Evolutionary conservation across 2,888 invertebrate species (phyloP), one percentile per base, ranked within the genome.

Genomic region (Dolomedes plantarius): DNA sequence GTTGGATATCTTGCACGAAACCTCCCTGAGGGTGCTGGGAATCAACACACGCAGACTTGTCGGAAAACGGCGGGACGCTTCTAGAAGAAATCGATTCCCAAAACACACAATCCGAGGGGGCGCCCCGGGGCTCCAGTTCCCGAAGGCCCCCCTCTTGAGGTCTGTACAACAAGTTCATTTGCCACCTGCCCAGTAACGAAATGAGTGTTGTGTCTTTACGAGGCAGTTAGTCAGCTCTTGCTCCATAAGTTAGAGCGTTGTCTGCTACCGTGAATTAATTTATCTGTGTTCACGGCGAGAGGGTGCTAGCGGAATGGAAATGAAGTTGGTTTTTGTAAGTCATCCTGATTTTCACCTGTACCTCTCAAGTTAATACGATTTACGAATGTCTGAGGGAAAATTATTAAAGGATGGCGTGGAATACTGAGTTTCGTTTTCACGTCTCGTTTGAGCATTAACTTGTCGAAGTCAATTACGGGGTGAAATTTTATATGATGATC

Each of bases 91-190:
- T 83, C 76, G 76, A 76, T 76, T 76, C 72, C 73, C 69, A 82
- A 75, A 71, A 56, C 56, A 67, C 67, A 73, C 73, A 80, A 83
- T 64, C 75, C 46, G 64, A 62, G 46, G 72, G 81, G 74, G 72
- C 56, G 50, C 79, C 56, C 13, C 39, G 72, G 50, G 74, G 62
- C 72, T 36, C 77, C 32, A 36, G 71, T 41, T 71, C 32, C 46
- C 39, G 23, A 39, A 32, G 50, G 56, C 41, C 73, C 28, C 71
- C 69, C 62, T 31, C 46, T 23, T 31, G 31, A 39, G 36, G 75
- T 23, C 64, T 77, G 83, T 67, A 67, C 77, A 77, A 85, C 83
- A 77, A 77, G 77, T 77, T 85, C 77, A 85, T 85, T 85, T 85
- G 83, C 83, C 83, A 85, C 83, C 83, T 85, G 71, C 83, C 50